Base-by-base conservation (phyloP, 2,113 vertebrate species). In the Rhynchomys soricoides region DNA sequence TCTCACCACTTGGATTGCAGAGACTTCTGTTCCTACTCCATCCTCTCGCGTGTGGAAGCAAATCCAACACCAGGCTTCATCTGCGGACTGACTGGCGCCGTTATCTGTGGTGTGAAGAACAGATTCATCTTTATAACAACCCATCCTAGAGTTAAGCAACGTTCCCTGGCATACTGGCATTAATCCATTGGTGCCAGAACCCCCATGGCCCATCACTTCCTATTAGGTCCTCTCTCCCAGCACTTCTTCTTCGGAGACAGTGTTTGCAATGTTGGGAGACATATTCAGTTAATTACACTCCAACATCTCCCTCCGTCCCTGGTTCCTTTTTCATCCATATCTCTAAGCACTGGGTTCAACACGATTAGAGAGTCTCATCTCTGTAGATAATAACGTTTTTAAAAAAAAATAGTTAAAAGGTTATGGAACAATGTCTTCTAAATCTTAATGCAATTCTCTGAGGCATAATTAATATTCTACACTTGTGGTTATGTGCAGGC, bases 391-490 rank as follows among this genome's bases (percentile, higher is more conserved):
- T 87, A 11, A 24, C 2, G 11, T 21, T n/a, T 1, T 92, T 59
- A n/a, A n/a, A n/a, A n/a, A n/a, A 40, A 64, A 87, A 73, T 86
- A 85, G 75, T 89, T 96, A 74, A 89, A 22, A 93, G 57, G 45
- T 95, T 90, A 87, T 83, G 52, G 71, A 81, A 92, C 21, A 71
- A 57, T 95, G 90, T 90, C 31, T 96, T 93, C 79, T 93, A 93
- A 95, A 78, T 59, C 19, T 86, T 68, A 91, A 5, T 74, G n/a
- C 48, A 83, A 78, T 96, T 96, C 93, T 95, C 77, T 96, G 77
- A 95, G 52, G 95, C 96, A 74, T 97, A 97, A 97, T 95, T 97
- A 96, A 97, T 95, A 92, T 89, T 96, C 71, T 94, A 96, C 95
- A 96, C 95, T 92, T 95, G 66, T 90, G 70, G 66, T 93, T 97